Evolutionary conservation across 2,888 invertebrate genomes (phyloP), one percentile per base, ranked within the genome.

Genomic region (Lomographa bimaculata): DNA sequence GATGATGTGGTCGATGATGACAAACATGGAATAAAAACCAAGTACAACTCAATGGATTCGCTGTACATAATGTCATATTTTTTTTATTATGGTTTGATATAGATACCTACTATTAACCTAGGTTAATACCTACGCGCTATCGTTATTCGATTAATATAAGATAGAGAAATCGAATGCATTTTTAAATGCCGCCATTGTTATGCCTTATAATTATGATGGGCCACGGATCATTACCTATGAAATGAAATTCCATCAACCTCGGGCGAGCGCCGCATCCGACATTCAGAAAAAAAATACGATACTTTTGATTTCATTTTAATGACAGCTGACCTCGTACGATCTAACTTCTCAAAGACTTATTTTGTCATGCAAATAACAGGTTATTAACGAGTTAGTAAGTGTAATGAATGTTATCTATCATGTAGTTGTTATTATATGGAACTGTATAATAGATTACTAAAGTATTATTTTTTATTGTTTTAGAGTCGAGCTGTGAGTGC

Each of bases 401-500:
- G 43, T 39, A 36, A 28, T 43, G 19, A 21, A 36, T 20, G 14
- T n/a, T n/a, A n/a, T n/a, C n/a, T n/a, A n/a, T n/a, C n/a, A n/a
- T n/a, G n/a, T n/a, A n/a, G n/a, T n/a, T n/a, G n/a, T n/a, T n/a
- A n/a, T n/a, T n/a, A n/a, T n/a, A n/a, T n/a, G n/a, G n/a, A n/a
- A n/a, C n/a, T n/a, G n/a, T n/a, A n/a, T n/a, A n/a, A n/a, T n/a
- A n/a, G n/a, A n/a, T n/a, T n/a, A n/a, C n/a, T n/a, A n/a, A n/a
- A n/a, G n/a, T n/a, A n/a, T n/a, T n/a, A n/a, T n/a, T 41, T 43
- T 62, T 53, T 64, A 49, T 84, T 79, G 74, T 83, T 84, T 41
- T 71, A 90, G 90, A 74, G 78, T 43, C 81, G 91, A 65, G 81
- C 91, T 40, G 79, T 87, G 45, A 90, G 90, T 62, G 89, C 90